phyloP scores from a whole-genome alignment of 2,797 vertebrate genomes.

The Sylvia borin region DNA sequence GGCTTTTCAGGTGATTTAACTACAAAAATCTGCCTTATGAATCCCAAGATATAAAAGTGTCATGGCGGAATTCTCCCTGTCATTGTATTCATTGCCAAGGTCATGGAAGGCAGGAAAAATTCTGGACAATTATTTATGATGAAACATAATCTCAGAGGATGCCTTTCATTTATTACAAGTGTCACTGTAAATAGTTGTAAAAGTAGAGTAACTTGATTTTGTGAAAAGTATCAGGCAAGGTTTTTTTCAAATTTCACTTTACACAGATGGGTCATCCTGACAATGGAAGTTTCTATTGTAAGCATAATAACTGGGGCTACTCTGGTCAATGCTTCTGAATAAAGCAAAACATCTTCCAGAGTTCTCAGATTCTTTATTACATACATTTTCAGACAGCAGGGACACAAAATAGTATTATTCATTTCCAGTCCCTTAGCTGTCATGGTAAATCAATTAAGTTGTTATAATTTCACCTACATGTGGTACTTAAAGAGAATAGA shows the following conservation, averaged over 20 bases:
- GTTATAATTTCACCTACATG: not conserved
- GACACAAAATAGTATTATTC: not conserved
- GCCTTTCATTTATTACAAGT: not conserved
- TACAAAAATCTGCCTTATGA: not conserved
- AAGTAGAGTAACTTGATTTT: not conserved
- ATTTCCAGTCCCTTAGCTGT: slow-evolving; percentile 9
- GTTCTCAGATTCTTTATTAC: not conserved
- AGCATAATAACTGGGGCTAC: not conserved
- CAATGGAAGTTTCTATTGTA: not conserved
- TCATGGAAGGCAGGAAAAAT: slow-evolving; percentile 45
- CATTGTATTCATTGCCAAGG: slow-evolving; percentile 2
- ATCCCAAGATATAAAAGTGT: not conserved
- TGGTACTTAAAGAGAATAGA: not conserved
- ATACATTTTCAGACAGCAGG: slow-evolving; percentile 3
- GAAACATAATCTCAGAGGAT: slow-evolving; percentile 6
- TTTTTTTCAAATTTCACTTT: slow-evolving; percentile 20
- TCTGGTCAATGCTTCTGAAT: not conserved
- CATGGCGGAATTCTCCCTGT: not conserved
- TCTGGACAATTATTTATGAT: slow-evolving; percentile 23
- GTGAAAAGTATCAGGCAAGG: not conserved
- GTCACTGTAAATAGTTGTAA: not conserved
- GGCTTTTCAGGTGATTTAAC: not conserved
- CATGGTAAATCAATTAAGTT: slow-evolving; percentile 11
- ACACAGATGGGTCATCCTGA: not conserved
- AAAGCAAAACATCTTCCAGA: not conserved